phyloP scores from a whole-genome alignment of 2,113 vertebrate genomes.

The Embiotoca jacksoni region DNA sequence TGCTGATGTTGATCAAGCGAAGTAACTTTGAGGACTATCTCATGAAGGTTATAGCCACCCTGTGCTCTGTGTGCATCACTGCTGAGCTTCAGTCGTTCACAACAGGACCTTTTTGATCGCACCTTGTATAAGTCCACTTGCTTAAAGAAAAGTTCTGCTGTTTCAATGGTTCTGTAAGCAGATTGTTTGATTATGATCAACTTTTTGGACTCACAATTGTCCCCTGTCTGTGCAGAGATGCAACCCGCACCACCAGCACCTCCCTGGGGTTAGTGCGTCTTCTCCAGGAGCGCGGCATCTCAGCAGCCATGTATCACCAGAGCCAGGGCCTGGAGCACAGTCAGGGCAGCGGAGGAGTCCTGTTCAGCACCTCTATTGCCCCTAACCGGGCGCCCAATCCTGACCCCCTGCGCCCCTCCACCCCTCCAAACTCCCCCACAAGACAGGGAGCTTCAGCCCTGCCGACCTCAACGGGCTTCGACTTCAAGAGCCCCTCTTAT shows the following conservation, averaged over 20 bases:
- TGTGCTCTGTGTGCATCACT: no score
- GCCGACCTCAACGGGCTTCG: constrained; percentile 87
- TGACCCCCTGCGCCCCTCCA: constrained; percentile 86
- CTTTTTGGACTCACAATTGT: not conserved
- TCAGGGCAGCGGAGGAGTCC: constrained; percentile 74
- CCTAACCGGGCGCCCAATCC: constrained; percentile 83
- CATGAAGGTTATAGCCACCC: no score
- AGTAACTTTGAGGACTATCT: no score
- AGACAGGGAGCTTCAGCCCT: constrained; percentile 41
- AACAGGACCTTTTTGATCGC: no score
- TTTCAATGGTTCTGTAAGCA: no score
- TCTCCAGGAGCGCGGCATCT: constrained; percentile 96
- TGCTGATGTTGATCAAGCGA: no score
- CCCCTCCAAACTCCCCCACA: constrained; percentile 92
- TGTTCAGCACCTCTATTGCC: constrained; percentile 84
- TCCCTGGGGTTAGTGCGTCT: constrained; percentile 96
- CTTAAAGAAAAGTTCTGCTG: no score
- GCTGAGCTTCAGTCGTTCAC: no score
- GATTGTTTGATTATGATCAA: not conserved
- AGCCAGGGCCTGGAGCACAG: constrained; percentile 90
- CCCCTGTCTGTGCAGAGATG: constrained; percentile 83
- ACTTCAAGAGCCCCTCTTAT: constrained; percentile 93
- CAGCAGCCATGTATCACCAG: constrained; percentile 94
- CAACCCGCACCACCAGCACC: constrained; percentile 97
- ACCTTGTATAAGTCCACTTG: no score